Conservation (phyloP, 2,113 vertebrate species). For the Cheirogaleus medius region DNA sequence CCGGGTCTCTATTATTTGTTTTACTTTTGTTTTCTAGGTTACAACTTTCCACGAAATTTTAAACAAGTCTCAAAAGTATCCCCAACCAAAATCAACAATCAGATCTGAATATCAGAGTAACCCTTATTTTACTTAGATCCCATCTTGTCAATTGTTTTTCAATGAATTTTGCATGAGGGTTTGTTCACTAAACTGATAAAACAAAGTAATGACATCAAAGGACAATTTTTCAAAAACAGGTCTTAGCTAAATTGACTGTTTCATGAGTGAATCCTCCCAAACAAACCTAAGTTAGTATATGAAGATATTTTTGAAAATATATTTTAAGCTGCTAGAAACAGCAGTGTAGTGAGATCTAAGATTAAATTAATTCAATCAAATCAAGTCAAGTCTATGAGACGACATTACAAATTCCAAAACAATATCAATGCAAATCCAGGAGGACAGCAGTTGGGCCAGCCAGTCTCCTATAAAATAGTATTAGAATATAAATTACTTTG, state of each 20-base stretch:
- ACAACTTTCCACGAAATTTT: not conserved
- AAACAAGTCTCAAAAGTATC: not conserved
- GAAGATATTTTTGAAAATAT: not conserved
- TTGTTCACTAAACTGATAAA: conserved; percentile 14
- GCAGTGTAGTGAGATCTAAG: not conserved
- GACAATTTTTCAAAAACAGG: conserved; percentile 35
- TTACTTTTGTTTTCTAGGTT: not conserved
- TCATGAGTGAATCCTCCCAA: not conserved
- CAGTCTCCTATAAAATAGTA: not conserved
- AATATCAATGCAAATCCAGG: not conserved
- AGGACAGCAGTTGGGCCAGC: not conserved
- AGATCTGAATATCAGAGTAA: not conserved
- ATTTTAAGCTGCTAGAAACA: conserved; percentile 1
- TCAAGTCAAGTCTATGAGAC: conserved; percentile 5
- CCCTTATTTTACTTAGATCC: not conserved
- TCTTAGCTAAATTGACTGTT: not conserved
- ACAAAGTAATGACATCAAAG: not conserved
- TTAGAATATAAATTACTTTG: conserved; percentile 22
- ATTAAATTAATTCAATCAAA: conserved; percentile 28
- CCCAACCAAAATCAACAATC: not conserved
- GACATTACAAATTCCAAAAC: conserved; percentile 15
- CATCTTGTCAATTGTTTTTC: not conserved
- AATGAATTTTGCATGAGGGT: conserved; percentile 15
- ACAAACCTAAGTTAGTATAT: not conserved
- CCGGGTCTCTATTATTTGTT: not conserved